A percentile compares a stretch with the other conserved stretches of the same genome.
These are phyloP conservation scores for Paracentrotus lividus DNA, from an alignment of 53 echinoderm and acorn worm genomes.

Conservation along the genomic window DNA sequence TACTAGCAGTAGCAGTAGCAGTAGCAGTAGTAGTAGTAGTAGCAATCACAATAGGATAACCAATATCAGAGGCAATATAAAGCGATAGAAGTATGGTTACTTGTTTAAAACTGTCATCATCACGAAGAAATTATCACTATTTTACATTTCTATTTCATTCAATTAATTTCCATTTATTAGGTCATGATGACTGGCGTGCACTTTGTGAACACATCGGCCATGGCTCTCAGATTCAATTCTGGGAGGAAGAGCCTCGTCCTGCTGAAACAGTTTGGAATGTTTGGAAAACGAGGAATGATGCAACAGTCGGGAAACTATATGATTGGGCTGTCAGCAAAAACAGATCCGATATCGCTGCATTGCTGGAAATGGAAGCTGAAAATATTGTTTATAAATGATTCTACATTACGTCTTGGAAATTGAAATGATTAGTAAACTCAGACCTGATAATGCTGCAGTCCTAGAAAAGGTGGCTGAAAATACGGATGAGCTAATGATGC, in stretches of 20 bases:
- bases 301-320: conserved; percentile 10
- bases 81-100: not conserved
- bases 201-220: not conserved
- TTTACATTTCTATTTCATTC: not conserved
- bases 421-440: no score
- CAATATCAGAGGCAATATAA: not conserved
- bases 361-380: not conserved
- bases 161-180: not conserved
- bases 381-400: no score
- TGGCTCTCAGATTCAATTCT: not conserved
- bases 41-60: not conserved
- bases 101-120: not conserved
- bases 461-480: no score
- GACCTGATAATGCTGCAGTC: no score
- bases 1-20: not conserved
- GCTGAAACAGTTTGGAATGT: not conserved
- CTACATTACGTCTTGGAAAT: no score
- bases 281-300: not conserved
- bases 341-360: not conserved
- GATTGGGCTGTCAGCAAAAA: not conserved
- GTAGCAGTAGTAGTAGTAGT: not conserved
- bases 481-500: no score
- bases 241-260: not conserved
- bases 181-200: not conserved
- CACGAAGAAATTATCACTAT: not conserved